phyloP scores from a whole-genome alignment of 1,140 invertebrate species.

The Cardiocondyla obscurior region DNA sequence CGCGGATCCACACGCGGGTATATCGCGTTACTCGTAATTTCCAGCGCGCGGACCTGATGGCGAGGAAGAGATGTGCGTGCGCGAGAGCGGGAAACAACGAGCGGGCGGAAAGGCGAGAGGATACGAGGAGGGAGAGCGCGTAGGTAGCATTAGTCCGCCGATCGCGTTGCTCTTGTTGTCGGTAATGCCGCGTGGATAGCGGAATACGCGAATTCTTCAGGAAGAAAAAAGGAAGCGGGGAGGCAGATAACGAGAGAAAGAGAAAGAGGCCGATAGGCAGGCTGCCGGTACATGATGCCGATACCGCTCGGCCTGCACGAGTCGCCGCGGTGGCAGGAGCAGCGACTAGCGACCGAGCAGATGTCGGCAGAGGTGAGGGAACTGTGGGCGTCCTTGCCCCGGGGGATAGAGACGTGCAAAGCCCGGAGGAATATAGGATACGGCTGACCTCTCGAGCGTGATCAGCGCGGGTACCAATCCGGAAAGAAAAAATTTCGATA shows the following conservation, averaged over 20 bases:
- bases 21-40: slow-evolving; percentile 52
- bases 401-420: slow-evolving; percentile 66
- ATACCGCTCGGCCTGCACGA: slow-evolving; percentile 46
- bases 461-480: neutral
- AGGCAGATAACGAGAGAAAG: neutral
- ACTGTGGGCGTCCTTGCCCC: slow-evolving; percentile 76
- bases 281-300: slow-evolving; percentile 39
- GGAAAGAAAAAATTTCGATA: neutral
- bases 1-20: neutral
- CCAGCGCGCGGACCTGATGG: neutral
- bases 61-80: neutral
- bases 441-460: slow-evolving; percentile 52
- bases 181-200: slow-evolving; percentile 65
- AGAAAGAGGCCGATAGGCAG: slow-evolving; percentile 22
- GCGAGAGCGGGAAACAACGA: slow-evolving; percentile 22
- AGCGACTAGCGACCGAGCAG: slow-evolving; percentile 57
- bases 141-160: slow-evolving; percentile 72
- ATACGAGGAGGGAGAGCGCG: slow-evolving; percentile 51
- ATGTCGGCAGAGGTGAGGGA: slow-evolving; percentile 71
- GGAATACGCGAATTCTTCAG: slow-evolving; percentile 73
- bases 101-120: neutral
- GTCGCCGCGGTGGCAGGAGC: slow-evolving; percentile 25
- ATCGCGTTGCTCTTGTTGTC: slow-evolving; percentile 67
- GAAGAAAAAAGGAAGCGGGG: slow-evolving; percentile 42
- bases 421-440: slow-evolving; percentile 59